Conservation (phyloP, 2,113 vertebrate species). For the Elaphurus davidianus region DNA sequence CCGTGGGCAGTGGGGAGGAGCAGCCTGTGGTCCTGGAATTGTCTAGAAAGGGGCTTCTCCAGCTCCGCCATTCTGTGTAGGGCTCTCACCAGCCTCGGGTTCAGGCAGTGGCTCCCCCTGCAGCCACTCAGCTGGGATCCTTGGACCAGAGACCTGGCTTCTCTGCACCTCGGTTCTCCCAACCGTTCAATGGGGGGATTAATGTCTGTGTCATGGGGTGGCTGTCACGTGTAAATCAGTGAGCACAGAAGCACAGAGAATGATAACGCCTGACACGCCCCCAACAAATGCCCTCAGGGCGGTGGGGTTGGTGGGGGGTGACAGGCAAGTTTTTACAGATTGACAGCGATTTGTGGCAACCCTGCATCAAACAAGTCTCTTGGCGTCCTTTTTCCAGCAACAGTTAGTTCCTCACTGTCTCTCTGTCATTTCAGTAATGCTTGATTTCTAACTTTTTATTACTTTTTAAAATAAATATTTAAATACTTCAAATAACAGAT, state of each 20-base stretch:
- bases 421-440: neutral
- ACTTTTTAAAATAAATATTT: neutral
- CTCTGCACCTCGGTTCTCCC: neutral
- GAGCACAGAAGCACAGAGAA: neutral
- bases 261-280: rapidly evolving
- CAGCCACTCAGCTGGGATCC: neutral
- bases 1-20: neutral
- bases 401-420: neutral
- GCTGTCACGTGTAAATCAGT: neutral
- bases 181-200: rapidly evolving
- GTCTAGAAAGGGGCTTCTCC: neutral
- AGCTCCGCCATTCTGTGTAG: neutral
- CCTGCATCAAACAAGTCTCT: neutral
- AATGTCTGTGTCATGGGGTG: rapidly evolving
- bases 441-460: neutral
- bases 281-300: rapidly evolving
- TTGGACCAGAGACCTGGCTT: neutral
- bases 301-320: rapidly evolving
- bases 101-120: neutral
- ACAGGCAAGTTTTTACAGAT: no score
- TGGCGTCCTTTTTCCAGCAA: neutral
- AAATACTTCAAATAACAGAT: neutral
- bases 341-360: neutral
- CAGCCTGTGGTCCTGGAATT: neutral
- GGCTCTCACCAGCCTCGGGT: neutral